phyloP scores from a whole-genome alignment of 2,113 vertebrate species.

The Callipepla squamata region DNA sequence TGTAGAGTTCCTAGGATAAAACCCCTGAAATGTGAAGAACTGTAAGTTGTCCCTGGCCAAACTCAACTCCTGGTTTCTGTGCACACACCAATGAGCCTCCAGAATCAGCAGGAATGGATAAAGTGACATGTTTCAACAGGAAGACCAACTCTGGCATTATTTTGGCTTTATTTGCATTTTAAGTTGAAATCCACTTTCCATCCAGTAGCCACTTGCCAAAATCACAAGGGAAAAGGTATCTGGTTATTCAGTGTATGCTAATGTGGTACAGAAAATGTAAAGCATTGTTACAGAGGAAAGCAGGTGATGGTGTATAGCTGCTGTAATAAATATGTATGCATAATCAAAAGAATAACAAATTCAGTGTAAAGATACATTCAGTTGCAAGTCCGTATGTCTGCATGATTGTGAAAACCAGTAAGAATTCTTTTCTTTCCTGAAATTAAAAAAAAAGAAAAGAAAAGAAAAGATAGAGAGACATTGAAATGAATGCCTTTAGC shows the following conservation, averaged over 20 bases:
- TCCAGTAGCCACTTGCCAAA: background rate
- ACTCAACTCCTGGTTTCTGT: background rate
- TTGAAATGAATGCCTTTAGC: conserved; percentile 32
- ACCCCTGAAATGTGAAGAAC: background rate
- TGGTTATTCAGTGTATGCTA: background rate
- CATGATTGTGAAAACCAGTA: conserved; percentile 14
- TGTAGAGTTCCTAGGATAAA: background rate
- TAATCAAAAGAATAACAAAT: background rate
- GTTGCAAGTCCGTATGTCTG: background rate
- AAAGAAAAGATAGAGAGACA: background rate
- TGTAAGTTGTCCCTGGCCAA: background rate
- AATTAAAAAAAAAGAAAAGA: background rate
- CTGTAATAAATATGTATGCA: background rate
- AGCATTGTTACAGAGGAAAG: background rate
- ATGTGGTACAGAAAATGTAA: background rate
- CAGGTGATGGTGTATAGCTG: background rate
- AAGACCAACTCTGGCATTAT: background rate
- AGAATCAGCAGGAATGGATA: background rate
- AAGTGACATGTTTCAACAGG: accelerated
- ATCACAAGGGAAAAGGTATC: background rate
- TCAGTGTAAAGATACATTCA: background rate
- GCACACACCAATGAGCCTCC: background rate
- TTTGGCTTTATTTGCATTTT: background rate
- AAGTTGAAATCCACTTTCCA: background rate
- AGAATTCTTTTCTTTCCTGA: background rate